Conservation (phyloP, 2,797 vertebrate species). For the Hylomyscus alleni region DNA sequence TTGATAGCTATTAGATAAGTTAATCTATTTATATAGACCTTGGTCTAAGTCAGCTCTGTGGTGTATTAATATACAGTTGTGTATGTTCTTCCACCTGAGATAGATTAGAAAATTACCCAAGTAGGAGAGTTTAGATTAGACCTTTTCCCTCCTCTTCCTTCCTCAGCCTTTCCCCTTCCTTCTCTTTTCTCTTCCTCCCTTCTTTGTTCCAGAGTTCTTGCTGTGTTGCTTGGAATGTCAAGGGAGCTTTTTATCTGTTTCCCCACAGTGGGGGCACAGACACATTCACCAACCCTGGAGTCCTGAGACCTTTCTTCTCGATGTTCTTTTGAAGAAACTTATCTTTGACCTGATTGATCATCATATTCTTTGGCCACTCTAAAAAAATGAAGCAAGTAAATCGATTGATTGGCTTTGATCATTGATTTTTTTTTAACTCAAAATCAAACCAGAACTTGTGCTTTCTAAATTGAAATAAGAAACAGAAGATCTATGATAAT, state of each 20-base stretch:
- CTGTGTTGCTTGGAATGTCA: not conserved
- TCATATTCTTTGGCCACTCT: not conserved
- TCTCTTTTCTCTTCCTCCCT: not conserved
- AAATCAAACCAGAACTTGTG: not conserved
- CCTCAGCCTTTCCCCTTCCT: not conserved
- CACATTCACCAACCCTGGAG: not conserved
- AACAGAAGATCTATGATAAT: constrained; percentile 28
- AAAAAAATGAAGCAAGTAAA: not conserved
- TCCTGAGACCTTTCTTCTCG: not conserved
- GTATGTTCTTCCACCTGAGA: not conserved
- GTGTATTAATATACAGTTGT: not conserved
- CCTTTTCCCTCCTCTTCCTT: not conserved
- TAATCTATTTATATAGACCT: not conserved
- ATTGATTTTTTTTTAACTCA: not conserved
- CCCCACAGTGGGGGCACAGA: not conserved
- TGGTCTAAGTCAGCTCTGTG: not conserved
- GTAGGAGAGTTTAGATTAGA: not conserved
- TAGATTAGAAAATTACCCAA: not conserved
- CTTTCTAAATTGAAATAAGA: constrained; percentile 40
- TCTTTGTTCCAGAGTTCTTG: not conserved
- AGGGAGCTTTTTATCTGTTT: not conserved
- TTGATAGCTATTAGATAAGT: not conserved
- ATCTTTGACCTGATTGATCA: not conserved
- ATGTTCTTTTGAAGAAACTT: constrained; percentile 35
- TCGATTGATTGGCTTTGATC: not conserved